Evolutionary conservation across 2,113 vertebrate species (phyloP), one percentile per base, ranked within the genome.

Genomic region (Microcebus ravelobensis): DNA sequence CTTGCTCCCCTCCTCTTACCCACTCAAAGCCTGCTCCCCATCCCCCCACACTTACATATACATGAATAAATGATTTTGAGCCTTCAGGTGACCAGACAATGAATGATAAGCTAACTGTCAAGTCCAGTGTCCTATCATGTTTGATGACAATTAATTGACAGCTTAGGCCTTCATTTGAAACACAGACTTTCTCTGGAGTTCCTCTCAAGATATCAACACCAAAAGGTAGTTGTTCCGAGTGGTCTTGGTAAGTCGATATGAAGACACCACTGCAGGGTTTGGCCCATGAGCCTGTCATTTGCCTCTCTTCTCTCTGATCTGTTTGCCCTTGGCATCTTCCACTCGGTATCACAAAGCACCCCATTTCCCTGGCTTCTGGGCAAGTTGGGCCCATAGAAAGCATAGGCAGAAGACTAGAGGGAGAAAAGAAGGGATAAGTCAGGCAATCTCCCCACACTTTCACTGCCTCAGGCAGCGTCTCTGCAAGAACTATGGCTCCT

Each of bases 101-200:
- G 31, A 95, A 82, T 91, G 83, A 80, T 23, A 82, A 70, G 25
- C 2, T 5, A 89, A 85, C n/a, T 25, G 65, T 57, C 55, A 88
- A 67, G 77, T 77, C 31, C 79, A 77, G 45, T 45, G 52, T 83
- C 45, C 45, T 70, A 25, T 29, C 84, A 20, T 82, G 55, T 90
- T 52, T 77, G 39, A 81, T 77, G 71, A 88, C 57, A 95, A 93
- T 65, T 63, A 76, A n/a, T 52, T 83, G 81, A 31, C n/a, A 95
- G 36, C 55, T 92, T 85, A 61, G 31, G 55, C 18, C 34, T 96
- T 92, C 88, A 42, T 91, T 74, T 23, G 42, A 87, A 96, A 74
- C 23, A 23, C 20, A 63, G 11, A 39, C 14, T n/a, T 89, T 77
- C 45, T 88, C 34, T 31, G 55, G 15, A 81, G 79, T 90, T 84